A percentile compares a stretch with the other conserved stretches of the same genome.
Evolutionary conservation across 2,797 vertebrate species (phyloP).

Genomic region (Tarsius wallacei): DNA sequence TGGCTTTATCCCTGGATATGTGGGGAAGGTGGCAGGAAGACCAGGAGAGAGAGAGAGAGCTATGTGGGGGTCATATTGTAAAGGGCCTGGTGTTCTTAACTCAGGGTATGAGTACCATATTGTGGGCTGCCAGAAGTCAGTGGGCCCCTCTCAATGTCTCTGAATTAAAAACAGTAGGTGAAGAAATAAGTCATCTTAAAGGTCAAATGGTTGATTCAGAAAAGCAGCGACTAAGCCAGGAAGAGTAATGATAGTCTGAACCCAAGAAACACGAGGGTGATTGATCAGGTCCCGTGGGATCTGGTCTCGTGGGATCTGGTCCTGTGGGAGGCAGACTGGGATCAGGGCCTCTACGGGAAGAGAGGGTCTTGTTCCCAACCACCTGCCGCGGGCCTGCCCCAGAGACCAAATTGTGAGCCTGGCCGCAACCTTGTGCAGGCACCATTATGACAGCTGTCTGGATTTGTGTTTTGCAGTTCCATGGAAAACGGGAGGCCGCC

Average conservation of each 20-base stretch:
- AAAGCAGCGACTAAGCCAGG: slow-evolving; percentile 31
- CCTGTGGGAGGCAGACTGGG: not conserved
- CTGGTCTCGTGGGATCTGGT: not conserved
- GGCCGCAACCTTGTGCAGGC: not conserved
- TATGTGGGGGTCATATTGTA: not conserved
- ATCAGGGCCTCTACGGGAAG: too few species aligned
- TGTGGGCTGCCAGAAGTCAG: not conserved
- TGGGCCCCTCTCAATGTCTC: not conserved
- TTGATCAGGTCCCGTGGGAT: not conserved
- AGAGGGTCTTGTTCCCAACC: not conserved
- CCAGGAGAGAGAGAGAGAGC: not conserved
- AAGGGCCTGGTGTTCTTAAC: not conserved
- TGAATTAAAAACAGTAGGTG: slow-evolving; percentile 6
- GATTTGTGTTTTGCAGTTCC: slow-evolving; percentile 92
- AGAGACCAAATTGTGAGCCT: not conserved
- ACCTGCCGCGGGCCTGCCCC: not conserved
- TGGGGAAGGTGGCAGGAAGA: not conserved
- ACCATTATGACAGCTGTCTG: slow-evolving; percentile 72
- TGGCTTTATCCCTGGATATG: not conserved
- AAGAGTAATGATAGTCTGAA: not conserved
- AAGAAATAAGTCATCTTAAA: slow-evolving; percentile 22
- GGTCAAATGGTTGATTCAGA: not conserved
- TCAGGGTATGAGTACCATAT: not conserved
- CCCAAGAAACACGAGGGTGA: not conserved
- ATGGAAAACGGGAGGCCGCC: slow-evolving; percentile 97